Evolutionary conservation across 2,113 vertebrate species (phyloP).

Genomic region (Halcyon senegalensis): DNA sequence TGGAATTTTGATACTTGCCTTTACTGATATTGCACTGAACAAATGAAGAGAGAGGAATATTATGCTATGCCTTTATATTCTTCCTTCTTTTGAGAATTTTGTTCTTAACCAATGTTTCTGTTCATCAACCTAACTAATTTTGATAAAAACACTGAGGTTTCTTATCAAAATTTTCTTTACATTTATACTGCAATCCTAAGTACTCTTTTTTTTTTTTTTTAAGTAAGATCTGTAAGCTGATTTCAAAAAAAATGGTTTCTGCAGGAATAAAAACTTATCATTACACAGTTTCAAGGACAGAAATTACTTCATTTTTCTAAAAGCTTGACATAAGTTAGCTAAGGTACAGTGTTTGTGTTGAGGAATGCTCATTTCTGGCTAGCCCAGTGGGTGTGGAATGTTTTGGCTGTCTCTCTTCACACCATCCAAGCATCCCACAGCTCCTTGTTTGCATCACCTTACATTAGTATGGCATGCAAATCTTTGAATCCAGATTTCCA

Average conservation of each 20-base stretch:
- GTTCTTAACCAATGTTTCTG: background rate
- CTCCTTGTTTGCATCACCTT: background rate
- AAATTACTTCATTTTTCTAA: background rate
- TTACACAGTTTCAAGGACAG: background rate
- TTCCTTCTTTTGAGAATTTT: background rate
- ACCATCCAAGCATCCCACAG: background rate
- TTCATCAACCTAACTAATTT: background rate
- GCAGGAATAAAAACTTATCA: background rate
- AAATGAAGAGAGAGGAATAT: background rate
- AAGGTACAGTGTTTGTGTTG: accelerated
- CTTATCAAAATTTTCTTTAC: background rate
- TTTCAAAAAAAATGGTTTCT: background rate
- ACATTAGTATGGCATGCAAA: background rate
- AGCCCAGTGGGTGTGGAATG: background rate
- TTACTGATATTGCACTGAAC: background rate
- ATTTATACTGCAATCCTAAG: background rate
- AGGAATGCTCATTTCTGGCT: background rate
- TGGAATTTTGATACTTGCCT: background rate
- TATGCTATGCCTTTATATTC: background rate
- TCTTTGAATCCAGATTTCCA: background rate
- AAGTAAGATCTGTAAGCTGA: background rate
- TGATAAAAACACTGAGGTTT: background rate
- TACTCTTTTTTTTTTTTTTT: background rate
- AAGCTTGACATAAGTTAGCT: background rate
- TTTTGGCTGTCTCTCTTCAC: background rate